Evolutionary conservation across 2,888 invertebrate species (phyloP), one percentile per base, ranked within the genome.

Genomic region (Diarsia mendica): DNA sequence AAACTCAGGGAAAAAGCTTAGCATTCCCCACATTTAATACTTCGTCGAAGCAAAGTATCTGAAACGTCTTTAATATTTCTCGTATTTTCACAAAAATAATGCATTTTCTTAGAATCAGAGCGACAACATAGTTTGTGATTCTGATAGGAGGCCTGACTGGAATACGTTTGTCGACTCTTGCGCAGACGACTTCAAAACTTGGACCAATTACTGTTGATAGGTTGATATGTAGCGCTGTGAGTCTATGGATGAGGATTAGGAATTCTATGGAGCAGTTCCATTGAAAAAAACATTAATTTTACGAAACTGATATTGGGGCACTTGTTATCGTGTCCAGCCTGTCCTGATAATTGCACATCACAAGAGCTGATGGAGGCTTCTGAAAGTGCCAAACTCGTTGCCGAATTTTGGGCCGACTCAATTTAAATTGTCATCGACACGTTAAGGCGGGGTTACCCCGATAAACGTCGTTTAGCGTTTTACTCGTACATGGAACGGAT

Each of bases 131-230:
- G 33, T 69, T 60, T 18, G 60, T 48, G 18, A 69, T 44, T 33
- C 44, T 66, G 44, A 8, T 61, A 58, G 61, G 68, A 71, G 33
- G 61, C 60, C 67, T 72, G 72, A 76, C 61, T 67, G 53, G 70
- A 72, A 84, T 84, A 70, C 8, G 46, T 70, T 72, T 20, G 48
- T 60, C 48, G 4, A 73, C 82, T 85, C 77, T 83, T 84, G 85
- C 82, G 77, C 82, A 81, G 81, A 66, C 76, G 46, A 81, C 67
- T 61, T 71, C 72, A 73, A 81, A 76, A 84, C 67, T 67, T 77
- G 70, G 11, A 71, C 77, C 85, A 81, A 83, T 85, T 83, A 85
- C 65, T 23, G 55, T 64, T 80, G 80, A 70, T 81, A 73, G 73
- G 44, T 84, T 81, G 77, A 84, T 66, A 70, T 55, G 84, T 81